Conservation (phyloP, 2,113 vertebrate species). For the Columba janthina region DNA sequence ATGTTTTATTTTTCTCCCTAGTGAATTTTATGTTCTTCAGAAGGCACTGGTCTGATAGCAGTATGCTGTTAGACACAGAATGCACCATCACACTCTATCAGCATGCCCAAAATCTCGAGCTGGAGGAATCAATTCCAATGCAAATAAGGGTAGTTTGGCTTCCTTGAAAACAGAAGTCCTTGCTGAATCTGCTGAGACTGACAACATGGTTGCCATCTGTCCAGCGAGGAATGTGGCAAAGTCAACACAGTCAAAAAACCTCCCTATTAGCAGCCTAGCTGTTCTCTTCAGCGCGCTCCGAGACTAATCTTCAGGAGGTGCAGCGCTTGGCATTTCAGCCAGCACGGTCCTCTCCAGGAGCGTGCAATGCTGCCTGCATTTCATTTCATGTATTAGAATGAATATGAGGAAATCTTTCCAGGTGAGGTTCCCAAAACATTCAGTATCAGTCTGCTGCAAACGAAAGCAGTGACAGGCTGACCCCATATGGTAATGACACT, state of each 20-base stretch:
- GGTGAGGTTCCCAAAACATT: neutral
- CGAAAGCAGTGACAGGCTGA: neutral
- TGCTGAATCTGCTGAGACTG: neutral
- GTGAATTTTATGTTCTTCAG: neutral
- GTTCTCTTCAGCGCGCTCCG: neutral
- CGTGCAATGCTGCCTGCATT: neutral
- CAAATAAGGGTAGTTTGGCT: neutral
- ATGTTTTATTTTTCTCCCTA: neutral
- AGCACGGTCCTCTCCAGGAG: neutral
- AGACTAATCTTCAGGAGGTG: neutral
- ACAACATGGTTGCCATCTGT: neutral
- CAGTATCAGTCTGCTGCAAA: neutral
- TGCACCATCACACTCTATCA: neutral
- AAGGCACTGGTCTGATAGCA: neutral
- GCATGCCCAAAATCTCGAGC: neutral
- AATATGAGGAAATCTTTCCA: neutral
- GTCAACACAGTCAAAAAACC: neutral
- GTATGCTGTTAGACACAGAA: neutral
- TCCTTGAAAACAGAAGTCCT: neutral
- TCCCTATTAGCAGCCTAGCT: neutral
- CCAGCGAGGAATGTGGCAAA: neutral
- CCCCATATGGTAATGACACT: neutral
- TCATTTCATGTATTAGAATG: neutral
- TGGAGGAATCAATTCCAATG: neutral
- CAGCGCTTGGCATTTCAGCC: neutral